These are phyloP conservation scores for Synaphobranchus kaupii DNA, from an alignment of 2,797 vertebrate genomes.

Conservation along the genomic window DNA sequence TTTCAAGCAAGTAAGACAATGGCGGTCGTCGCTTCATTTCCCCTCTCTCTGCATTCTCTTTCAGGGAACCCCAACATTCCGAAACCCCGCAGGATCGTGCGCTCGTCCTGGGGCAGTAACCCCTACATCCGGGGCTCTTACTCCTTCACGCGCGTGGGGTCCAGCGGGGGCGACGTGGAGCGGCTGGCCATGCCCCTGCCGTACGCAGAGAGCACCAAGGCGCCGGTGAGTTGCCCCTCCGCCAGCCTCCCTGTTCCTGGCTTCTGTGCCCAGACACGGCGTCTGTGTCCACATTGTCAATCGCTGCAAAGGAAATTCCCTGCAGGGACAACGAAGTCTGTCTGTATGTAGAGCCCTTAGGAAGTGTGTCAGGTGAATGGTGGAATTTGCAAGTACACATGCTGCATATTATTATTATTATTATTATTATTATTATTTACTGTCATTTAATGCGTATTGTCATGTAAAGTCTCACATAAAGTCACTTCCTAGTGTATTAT, in stretches of 20 bases:
- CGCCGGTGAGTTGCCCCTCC: constrained; percentile 76
- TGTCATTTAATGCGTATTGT: not conserved
- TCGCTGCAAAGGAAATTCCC: no score
- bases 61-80: constrained; percentile 97
- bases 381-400: not conserved
- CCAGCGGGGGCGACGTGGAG: constrained; percentile 91
- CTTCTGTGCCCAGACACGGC: not conserved
- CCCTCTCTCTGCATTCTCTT: not conserved
- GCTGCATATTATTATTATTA: no score
- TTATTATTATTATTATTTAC: no score
- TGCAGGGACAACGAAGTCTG: no score
- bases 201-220: constrained; percentile 91
- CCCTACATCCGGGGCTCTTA: constrained; percentile 93
- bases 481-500: no score
- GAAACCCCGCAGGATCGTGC: constrained; percentile 92
- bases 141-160: constrained; percentile 96
- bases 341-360: not conserved
- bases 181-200: constrained; percentile 92
- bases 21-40: not conserved
- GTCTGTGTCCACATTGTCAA: no score
- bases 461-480: not conserved
- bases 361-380: not conserved
- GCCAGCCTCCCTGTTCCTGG: not conserved
- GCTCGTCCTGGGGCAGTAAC: constrained; percentile 96
- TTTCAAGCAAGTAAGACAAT: no score